phyloP scores from a whole-genome alignment of 2,113 vertebrate genomes.

The Enhydra lutris region DNA sequence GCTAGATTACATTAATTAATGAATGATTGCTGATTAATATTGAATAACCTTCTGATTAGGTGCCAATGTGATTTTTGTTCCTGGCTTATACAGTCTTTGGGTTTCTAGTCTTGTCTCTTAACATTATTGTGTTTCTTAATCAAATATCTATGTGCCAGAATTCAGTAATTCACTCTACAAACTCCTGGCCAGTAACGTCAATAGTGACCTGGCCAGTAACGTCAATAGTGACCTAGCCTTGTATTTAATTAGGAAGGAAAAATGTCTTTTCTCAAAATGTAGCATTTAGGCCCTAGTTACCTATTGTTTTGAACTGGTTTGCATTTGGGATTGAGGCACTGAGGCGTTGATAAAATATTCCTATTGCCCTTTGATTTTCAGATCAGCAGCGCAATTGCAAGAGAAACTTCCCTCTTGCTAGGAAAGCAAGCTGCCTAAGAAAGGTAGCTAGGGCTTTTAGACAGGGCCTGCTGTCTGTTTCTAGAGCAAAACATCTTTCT shows the following conservation, averaged over 20 bases:
- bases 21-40: constrained; percentile 23
- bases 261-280: background rate
- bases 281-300: background rate
- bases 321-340: background rate
- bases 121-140: constrained; percentile 9
- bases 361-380: background rate
- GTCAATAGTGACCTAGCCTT: background rate
- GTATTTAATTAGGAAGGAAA: background rate
- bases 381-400: background rate
- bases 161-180: background rate
- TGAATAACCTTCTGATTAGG: background rate
- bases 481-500: background rate
- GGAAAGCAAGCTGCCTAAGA: background rate
- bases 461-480: background rate
- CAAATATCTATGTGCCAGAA: background rate
- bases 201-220: background rate
- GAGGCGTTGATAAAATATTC: background rate
- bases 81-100: background rate
- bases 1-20: constrained; percentile 23
- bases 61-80: background rate
- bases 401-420: background rate
- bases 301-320: background rate
- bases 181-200: background rate
- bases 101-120: background rate
- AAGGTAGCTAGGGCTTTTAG: background rate